Conservation (phyloP, 2,797 vertebrate species). For the Tinamus major region DNA sequence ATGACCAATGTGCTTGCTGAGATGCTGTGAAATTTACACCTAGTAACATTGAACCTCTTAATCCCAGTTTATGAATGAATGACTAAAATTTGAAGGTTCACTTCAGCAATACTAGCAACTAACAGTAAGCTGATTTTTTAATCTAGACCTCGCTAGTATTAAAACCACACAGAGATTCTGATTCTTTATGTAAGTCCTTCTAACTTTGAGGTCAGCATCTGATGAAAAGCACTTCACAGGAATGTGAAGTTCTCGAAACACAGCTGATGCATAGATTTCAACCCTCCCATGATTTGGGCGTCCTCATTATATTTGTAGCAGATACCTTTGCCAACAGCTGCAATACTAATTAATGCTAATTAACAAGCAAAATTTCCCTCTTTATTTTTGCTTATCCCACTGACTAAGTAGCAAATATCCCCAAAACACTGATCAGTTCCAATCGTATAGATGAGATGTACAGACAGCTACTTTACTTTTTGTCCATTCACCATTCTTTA, state of each 20-base stretch:
- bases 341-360: background rate
- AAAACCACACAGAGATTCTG: background rate
- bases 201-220: background rate
- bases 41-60: too few species aligned
- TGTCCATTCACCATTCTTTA: background rate
- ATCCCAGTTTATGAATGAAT: too few species aligned
- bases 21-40: background rate
- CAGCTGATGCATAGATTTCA: background rate
- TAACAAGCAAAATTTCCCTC: background rate
- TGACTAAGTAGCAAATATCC: background rate
- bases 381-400: background rate
- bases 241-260: background rate
- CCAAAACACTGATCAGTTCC: rapidly evolving
- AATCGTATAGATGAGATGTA: rapidly evolving
- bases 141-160: background rate
- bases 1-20: background rate
- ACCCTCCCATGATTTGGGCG: rapidly evolving
- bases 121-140: background rate
- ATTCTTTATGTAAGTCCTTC: background rate
- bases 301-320: background rate
- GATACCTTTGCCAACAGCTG: background rate
- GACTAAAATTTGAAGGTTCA: too few species aligned
- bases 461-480: rapidly evolving
- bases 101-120: background rate
- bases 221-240: background rate